Percentiles rank a stretch among this genome's conserved stretches.
phyloP scores from a whole-genome alignment of 2,113 vertebrate genomes.

The Lepus americanus region DNA sequence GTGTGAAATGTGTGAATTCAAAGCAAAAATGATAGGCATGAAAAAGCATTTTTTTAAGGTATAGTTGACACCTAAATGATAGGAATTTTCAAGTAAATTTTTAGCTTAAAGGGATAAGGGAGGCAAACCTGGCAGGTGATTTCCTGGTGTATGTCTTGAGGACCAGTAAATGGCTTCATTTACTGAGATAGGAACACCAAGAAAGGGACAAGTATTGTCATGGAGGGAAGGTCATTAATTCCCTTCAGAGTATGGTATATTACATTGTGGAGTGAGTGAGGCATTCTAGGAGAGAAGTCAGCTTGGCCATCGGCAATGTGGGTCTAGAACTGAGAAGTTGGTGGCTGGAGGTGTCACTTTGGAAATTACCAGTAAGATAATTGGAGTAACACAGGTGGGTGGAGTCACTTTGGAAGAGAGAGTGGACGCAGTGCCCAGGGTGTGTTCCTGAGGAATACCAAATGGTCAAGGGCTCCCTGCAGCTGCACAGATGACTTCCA shows the following conservation, averaged over 20 bases:
- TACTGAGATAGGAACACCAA: neutral
- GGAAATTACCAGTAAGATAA: neutral
- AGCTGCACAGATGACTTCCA: neutral
- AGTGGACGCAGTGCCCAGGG: neutral
- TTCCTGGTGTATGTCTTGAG: neutral
- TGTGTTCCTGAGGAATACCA: neutral
- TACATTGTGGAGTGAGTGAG: neutral
- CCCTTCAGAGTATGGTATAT: neutral
- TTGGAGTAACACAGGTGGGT: neutral
- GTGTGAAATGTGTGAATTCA: neutral
- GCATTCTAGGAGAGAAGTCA: neutral
- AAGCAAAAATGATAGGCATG: neutral
- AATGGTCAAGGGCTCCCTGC: neutral
- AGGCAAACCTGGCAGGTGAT: conserved; percentile 2
- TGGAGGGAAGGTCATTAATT: neutral
- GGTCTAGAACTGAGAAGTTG: neutral
- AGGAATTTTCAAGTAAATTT: conserved; percentile 6
- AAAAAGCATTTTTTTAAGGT: neutral
- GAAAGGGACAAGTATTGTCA: neutral
- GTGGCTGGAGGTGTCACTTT: neutral
- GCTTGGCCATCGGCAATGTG: neutral
- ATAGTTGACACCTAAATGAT: neutral
- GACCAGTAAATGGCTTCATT: neutral
- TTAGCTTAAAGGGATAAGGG: neutral
- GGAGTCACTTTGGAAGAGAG: neutral